A percentile compares a stretch with the other conserved stretches of the same genome.
Evolutionary conservation across 2,888 invertebrate genomes (phyloP).

Genomic region (Seladonia tumulorum): DNA sequence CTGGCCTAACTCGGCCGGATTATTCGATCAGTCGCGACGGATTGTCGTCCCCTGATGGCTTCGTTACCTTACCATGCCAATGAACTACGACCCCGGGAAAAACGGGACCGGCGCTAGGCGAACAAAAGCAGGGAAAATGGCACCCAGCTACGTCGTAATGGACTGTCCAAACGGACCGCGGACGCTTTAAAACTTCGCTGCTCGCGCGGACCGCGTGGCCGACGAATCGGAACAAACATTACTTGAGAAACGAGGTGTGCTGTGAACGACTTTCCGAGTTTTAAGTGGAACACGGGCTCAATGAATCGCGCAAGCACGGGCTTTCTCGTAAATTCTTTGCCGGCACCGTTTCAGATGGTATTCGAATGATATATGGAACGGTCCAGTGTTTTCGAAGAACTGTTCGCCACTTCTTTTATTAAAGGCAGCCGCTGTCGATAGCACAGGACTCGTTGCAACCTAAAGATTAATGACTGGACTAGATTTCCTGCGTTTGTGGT

Average conservation of each 20-base stretch:
- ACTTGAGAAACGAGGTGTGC: conserved; percentile 6
- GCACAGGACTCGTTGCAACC: neutral
- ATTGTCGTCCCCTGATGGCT: conserved; percentile 63
- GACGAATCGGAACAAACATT: conserved; percentile 14
- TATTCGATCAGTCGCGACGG: conserved; percentile 68
- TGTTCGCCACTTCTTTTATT: neutral
- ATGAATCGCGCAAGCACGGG: neutral
- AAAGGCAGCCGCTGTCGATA: neutral
- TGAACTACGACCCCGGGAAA: neutral
- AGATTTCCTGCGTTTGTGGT: neutral
- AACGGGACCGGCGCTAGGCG: neutral
- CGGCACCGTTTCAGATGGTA: neutral
- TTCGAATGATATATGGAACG: neutral
- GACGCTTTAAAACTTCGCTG: neutral
- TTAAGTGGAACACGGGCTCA: conserved; percentile 12
- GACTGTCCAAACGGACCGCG: neutral
- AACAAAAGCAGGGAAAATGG: neutral
- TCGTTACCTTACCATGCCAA: conserved; percentile 54
- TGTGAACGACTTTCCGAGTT: conserved; percentile 10
- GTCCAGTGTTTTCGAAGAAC: neutral
- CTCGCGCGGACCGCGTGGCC: neutral
- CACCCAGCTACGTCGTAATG: neutral
- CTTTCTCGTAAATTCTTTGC: conserved; percentile 6
- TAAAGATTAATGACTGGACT: too few species aligned
- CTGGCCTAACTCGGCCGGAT: conserved; percentile 46